Base-by-base conservation (phyloP, 2,888 invertebrate species). In the Eristalinus aeneus region DNA sequence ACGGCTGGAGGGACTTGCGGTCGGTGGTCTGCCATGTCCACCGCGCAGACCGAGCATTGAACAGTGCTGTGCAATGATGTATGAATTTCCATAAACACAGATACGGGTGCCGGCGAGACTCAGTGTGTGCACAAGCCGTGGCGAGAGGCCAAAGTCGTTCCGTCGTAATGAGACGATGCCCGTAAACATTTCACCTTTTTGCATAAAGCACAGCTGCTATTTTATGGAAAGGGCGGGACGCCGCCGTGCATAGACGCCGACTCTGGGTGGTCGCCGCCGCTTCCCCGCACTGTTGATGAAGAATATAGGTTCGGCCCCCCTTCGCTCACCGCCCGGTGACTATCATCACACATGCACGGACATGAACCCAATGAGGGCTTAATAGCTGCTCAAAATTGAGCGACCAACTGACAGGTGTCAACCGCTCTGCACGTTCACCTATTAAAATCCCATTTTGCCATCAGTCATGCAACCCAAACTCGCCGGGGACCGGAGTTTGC, bases 151-250 rank as follows among this genome's bases (percentile, higher is more conserved):
- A 85, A 73, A 65, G 67, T 56, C 56, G 56, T 56, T 56, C 81
- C 71, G 73, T 60, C 27, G 65, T 85, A 85, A 85, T 85, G 85
- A 81, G 85, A 78, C 34, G 61, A 73, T 69, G 77, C 63, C 77
- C 85, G 69, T 86, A 86, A 86, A 86, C 73, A 81, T 73, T 81
- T 81, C 77, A 80, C 72, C 75, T 80, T 85, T 85, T 72, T 80
- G 72, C 61, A 81, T 77, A 69, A 82, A 81, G 74, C 58, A 81
- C 64, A 31, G 60, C 61, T 56, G 34, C 16, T 46, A 63, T 68
- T 85, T 75, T 85, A 86, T 77, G 76, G 73, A 5, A 6, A 64
- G 56, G 73, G 78, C 63, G 53, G 58, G 46, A 11, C 16, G 69
- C 32, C 72, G n/a, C 56, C 58, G 69, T 81, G 69, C 20, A 46